Evolutionary conservation across 2,797 vertebrate species (phyloP), one percentile per base, ranked within the genome.

Genomic region (Salarias fasciatus): DNA sequence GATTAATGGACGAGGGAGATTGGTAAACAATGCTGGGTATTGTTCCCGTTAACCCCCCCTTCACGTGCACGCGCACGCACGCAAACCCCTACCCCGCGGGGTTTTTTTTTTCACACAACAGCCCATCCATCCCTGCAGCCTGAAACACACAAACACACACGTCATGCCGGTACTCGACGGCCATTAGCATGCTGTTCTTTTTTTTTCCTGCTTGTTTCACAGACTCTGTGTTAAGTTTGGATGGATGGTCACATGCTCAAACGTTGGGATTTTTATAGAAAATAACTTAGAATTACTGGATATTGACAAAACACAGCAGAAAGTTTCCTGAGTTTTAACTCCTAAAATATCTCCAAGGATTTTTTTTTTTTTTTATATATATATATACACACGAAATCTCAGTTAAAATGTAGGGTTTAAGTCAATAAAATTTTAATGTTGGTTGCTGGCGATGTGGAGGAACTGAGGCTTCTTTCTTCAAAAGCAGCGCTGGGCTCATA

Each of bases 1-100:
- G 90, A 92, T 92, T 92, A 91, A 92, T 89, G 85, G 86, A 80
- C 66, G 72, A 85, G 72, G 83, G 84, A 88, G 87, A 89, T 84
- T 88, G 82, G 84, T 91, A 92, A 92, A 92, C 90, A 92, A 91
- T 89, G 81, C 51, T 8, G 18, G 45, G 79, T 84, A 89, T 91
- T 91, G 90, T 92, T 84, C 80, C 77, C 12, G 10, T 62, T 65
- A 68, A 41, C 72, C 80, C 78, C 72, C 69, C 49, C 4, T n/a
- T 5, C 36, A 38, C 36, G 38, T 18, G 14, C 51, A 56, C 49
- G 28, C 58, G 37, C 51, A 24, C 45, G 66, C 14, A 66, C n/a
- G n/a, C 70, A 68, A 45, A 64, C 62, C 58, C 60, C 65, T 41
- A 59, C 52, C 78, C 65, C 69, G 64, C 69, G 48, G 59, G 49